Evolutionary conservation across 2,797 vertebrate genomes (phyloP), one percentile per base, ranked within the genome.

Genomic region (Premnoplex brunnescens): DNA sequence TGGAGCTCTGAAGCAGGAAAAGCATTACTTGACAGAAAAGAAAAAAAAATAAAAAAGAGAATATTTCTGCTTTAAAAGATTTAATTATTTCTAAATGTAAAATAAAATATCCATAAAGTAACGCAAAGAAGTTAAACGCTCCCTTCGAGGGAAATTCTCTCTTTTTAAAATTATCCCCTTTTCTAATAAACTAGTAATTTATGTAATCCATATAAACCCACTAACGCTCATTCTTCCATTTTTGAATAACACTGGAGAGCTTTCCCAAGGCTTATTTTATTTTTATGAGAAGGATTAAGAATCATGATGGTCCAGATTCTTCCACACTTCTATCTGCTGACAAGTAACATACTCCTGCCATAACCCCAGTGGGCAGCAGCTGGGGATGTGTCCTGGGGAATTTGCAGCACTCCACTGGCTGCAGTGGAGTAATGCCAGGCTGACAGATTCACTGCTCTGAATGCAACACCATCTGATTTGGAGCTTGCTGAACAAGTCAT

Each of bases 211-310:
- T 82, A 84, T 93, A 93, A 96, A 96, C 89, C 92, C 95, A 85
- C 89, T 85, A 93, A 91, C 93, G 91, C 85, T 89, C 90, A 77
- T 93, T 95, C 80, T 95, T 95, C 88, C 91, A 74, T 82, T 94
- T 95, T 95, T 93, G 91, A 95, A 75, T 68, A 94, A 84, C 77
- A 62, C 32, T 51, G 91, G 67, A 93, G 83, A 90, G 80, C 60
- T 95, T 93, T 96, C 83, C 63, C 89, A 89, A 87, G 83, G 75
- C 72, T 92, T 84, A 72, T 94, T 96, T 95, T 94, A 87, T 80
- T 96, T 97, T 97, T 96, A 96, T 80, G 96, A 92, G 88, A 76
- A 84, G 85, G 93, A 94, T 91, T 95, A 85, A 95, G 96, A 89
- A 43, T 68, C 14, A 26, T 7, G 85, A 96, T 89, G 90, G 94